These are phyloP conservation scores for Ericerus pela DNA, from an alignment of 1,140 invertebrate genomes.

Conservation along the genomic window DNA sequence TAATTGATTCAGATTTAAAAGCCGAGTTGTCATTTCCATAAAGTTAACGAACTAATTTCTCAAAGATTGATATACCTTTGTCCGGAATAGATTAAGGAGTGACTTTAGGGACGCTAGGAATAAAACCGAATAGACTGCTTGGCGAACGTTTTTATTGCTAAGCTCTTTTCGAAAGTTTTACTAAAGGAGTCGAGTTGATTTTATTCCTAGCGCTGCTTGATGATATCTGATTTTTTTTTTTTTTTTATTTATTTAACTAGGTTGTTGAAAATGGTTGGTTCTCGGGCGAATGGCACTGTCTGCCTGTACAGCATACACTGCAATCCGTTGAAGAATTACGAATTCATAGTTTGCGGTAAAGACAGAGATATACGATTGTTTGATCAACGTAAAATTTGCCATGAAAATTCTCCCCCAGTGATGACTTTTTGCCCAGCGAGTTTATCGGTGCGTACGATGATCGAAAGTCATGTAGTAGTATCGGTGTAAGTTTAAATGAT, in stretches of 20 bases:
- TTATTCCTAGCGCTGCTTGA: too few relatives aligned
- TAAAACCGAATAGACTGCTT: not conserved
- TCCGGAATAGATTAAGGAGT: too few relatives aligned
- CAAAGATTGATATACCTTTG: too few relatives aligned
- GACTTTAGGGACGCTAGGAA: too few relatives aligned
- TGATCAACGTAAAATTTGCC: conserved; percentile 45
- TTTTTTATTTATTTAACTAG: too few relatives aligned
- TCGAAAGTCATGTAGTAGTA: not conserved
- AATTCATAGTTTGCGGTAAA: conserved; percentile 68
- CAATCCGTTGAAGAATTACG: conserved; percentile 58
- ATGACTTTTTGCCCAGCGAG: not conserved
- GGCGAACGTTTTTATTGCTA: not conserved
- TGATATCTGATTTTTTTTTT: not conserved
- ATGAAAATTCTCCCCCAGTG: conserved; percentile 38
- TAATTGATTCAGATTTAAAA: too few relatives aligned
- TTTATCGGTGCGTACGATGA: not conserved
- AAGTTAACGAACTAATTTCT: too few relatives aligned
- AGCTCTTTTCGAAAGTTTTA: not conserved
- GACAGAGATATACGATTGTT: conserved; percentile 44
- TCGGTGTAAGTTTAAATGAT: not conserved
- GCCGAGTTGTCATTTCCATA: too few relatives aligned
- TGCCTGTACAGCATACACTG: conserved; percentile 70
- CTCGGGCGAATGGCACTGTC: not conserved
- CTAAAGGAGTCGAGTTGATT: too few relatives aligned
- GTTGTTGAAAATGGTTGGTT: not conserved